Base-by-base conservation (phyloP, 2,113 vertebrate species). In the Brachirus orientalis region DNA sequence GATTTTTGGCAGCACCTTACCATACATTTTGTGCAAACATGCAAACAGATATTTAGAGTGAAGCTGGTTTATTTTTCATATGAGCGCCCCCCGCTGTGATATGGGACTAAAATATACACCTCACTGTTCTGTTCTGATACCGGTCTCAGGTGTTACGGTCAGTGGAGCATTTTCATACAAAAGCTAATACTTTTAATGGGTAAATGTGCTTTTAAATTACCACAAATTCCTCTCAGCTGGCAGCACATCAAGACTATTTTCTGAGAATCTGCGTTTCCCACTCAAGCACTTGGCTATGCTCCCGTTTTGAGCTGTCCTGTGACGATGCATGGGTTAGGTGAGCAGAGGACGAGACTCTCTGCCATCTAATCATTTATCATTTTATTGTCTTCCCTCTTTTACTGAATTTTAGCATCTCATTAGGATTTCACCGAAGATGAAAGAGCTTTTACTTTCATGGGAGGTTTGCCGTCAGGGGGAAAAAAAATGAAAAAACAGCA, bases 181-280 rank as follows among this genome's bases (percentile, higher is more conserved):
- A 14, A 58, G 35, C 10, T 75, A 48, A 62, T 48, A 28, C 60
- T 44, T 36, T 28, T 28, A 40, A 40, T 9, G 12, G 12, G 14
- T 12, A 43, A 43, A 43, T 43, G 10, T 56, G 64, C 20, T 79
- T 78, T 80, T 69, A 69, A 58, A 77, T 75, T 18, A 55, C 50
- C 55, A 47, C 45, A 14, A 19, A 72, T 61, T 56, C 36, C 19
- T 63, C 64, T 40, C 14, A 6, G 3, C 28, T 28, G 28, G 28
- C 28, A 28, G 28, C 28, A 28, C 28, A 28, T 28, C 28, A 28
- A 28, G 28, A 28, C 28, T 28, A 28, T 4, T 28, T 2, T 28
- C 28, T 28, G 28, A 28, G 28, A 28, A 28, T 28, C 28, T 28
- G 28, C 28, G 3, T 28, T 28, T 6, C 28, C 28, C 28, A 28